Conservation (phyloP, 92 coral and sea anemone species). For the Isaurus tuberculatus region DNA sequence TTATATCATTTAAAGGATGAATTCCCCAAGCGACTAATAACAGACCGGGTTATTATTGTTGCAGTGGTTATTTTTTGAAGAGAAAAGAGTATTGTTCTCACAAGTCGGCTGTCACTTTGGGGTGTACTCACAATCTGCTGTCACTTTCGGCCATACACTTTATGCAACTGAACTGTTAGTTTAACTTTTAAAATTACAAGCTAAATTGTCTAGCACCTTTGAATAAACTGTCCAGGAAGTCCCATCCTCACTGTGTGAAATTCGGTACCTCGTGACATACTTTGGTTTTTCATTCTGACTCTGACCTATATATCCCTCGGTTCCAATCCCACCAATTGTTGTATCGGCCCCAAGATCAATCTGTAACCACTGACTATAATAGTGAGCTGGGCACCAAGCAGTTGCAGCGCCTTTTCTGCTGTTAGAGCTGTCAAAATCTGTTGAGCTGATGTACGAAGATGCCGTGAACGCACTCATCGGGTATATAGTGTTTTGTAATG, state of each 20-base stretch:
- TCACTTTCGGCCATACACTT: no score
- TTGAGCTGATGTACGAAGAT: conserved; percentile 1
- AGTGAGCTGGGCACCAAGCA: conserved; percentile 32
- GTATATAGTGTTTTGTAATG: no score
- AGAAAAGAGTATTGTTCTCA: no score
- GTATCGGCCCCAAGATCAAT: not conserved
- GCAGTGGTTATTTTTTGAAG: no score
- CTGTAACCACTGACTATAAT: not conserved
- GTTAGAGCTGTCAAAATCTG: not conserved
- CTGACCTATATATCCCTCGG: conserved; percentile 28
- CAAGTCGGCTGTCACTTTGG: no score
- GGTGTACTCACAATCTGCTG: no score
- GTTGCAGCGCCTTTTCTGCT: conserved; percentile 9
- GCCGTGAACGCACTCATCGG: conserved; percentile 22
- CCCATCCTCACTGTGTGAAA: conserved; percentile 23
- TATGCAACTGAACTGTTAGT: no score
- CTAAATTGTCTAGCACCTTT: no score
- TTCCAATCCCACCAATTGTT: conserved; percentile 8
- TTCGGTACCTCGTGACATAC: not conserved
- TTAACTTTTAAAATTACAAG: no score
- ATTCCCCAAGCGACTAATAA: no score
- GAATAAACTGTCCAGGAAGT: not conserved
- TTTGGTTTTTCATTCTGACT: not conserved
- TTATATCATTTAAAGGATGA: no score
- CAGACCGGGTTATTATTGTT: no score